Evolutionary conservation across 1,140 invertebrate species (phyloP), one percentile per base, ranked within the genome.

Genomic region (Drosophila ohnishii): DNA sequence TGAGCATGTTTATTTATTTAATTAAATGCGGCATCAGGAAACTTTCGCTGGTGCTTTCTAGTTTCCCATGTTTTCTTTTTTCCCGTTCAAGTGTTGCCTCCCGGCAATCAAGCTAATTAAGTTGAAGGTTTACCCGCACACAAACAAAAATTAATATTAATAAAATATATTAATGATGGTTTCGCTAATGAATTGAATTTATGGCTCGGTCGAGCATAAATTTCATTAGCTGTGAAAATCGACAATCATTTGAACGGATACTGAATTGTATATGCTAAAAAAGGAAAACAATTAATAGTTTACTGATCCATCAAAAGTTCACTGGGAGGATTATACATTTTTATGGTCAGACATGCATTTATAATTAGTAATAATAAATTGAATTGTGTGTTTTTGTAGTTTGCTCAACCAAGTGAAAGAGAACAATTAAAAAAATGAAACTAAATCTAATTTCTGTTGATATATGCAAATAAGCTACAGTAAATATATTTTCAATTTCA

Each of bases 1-100:
- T 73, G 47, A 64, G 53, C 61, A 70, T 73, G 73, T 83, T 82
- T 88, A 88, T 78, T 83, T 88, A 80, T 80, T 88, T 87, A 83
- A 87, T 88, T 87, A 86, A 86, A 87, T 86, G 79, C 57, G 65
- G 63, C 62, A 59, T 59, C 74, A 61, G 59, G 39, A 56, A 86
- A 86, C 44, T 81, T 85, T 81, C 65, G 34, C 60, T 65, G 44
- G 25, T 67, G 28, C 58, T 53, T 62, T 8, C 59, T 55, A 80
- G 57, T 59, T 77, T 57, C 16, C n/a, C 55, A 32, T 61, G 10
- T 16, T 35, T 35, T 61, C 28, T 44, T 48, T 35, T 53, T 69
- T 32, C 50, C 48, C 6, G 30, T 6, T 22, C 32, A 55, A 55
- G 51, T 55, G 51, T 37, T 63, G 58, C 63, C 42, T n/a, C 9